Evolutionary conservation across 2,113 vertebrate genomes (phyloP).

Genomic region (Aegotheles bennettii): DNA sequence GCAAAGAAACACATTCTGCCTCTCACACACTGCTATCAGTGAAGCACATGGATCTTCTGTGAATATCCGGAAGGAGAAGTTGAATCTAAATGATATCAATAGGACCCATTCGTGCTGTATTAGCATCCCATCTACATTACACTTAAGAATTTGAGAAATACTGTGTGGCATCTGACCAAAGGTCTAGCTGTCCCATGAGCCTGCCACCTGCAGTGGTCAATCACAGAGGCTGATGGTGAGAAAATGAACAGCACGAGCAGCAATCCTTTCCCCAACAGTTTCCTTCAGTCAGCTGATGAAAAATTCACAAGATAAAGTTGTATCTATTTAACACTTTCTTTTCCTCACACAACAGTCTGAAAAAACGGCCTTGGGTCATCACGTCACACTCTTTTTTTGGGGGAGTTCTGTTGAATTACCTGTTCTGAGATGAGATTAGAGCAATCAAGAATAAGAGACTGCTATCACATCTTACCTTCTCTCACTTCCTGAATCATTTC

Average conservation of each 20-base stretch:
- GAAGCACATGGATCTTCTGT: background rate
- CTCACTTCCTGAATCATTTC: constrained; percentile 97
- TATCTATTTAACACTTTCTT: background rate
- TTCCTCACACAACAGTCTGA: background rate
- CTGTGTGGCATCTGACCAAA: background rate
- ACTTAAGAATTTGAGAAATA: background rate
- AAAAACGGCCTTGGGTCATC: background rate
- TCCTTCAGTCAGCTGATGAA: background rate
- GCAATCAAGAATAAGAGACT: background rate
- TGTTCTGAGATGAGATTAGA: background rate
- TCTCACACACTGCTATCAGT: background rate
- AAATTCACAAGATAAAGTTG: background rate
- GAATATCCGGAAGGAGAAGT: background rate
- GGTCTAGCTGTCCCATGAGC: background rate
- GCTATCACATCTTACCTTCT: constrained; percentile 81
- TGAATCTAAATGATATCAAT: background rate
- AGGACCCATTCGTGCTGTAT: background rate
- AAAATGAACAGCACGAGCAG: background rate
- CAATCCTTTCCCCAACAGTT: background rate
- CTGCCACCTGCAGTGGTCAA: background rate
- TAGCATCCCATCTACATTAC: background rate
- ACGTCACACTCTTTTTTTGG: background rate
- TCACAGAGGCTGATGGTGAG: background rate
- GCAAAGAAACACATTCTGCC: background rate
- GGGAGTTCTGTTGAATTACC: background rate